Conservation (phyloP, 2,113 vertebrate species). For the Spermophilus dauricus region DNA sequence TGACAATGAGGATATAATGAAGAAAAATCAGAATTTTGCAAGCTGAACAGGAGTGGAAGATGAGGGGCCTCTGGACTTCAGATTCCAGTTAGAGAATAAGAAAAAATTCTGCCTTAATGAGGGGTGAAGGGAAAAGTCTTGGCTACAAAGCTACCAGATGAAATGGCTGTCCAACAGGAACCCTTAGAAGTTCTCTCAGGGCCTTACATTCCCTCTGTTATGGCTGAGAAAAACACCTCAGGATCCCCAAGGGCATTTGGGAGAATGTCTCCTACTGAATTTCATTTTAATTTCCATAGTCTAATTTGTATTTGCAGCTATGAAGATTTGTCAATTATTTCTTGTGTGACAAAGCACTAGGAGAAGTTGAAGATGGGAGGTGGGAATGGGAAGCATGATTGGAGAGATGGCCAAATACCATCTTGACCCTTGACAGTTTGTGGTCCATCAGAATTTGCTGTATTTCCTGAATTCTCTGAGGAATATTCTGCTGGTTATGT, state of each 20-base stretch:
- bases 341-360: background rate
- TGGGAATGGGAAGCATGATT: background rate
- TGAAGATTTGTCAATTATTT: slow-evolving; percentile 52
- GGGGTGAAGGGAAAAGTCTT: background rate
- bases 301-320: slow-evolving; percentile 5
- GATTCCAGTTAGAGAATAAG: slow-evolving; percentile 55
- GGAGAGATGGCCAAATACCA: slow-evolving; percentile 10
- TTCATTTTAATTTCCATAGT: slow-evolving; percentile 39
- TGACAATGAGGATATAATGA: slow-evolving; percentile 64
- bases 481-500: background rate
- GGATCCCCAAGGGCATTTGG: background rate
- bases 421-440: slow-evolving; percentile 36
- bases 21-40: slow-evolving; percentile 69
- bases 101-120: slow-evolving; percentile 61
- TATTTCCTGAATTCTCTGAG: slow-evolving; percentile 28
- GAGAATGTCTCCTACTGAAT: background rate
- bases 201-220: background rate
- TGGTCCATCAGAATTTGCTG: background rate
- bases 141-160: background rate
- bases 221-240: background rate
- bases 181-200: background rate
- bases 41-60: slow-evolving; percentile 37
- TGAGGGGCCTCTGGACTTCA: slow-evolving; percentile 60
- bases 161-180: background rate
- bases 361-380: slow-evolving; percentile 4